Evolutionary conservation across 2,888 invertebrate species (phyloP), one percentile per base, ranked within the genome.

Genomic region (Lysandra bellargus): DNA sequence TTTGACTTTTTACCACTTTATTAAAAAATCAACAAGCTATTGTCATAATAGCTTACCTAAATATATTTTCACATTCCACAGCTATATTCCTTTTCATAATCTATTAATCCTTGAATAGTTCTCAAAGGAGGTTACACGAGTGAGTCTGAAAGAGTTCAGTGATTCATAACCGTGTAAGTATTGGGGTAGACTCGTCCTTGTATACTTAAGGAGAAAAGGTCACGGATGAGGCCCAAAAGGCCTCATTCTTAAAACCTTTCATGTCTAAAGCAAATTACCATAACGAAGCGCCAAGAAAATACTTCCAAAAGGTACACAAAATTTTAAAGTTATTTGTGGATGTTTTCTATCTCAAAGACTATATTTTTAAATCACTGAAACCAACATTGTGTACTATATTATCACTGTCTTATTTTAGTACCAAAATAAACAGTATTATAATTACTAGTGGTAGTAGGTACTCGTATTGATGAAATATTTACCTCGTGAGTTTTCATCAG

Each of bases 91-190:
- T n/a, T 61, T 61, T 61, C 61, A 17, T 57, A 17, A 57, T 57
- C 17, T 9, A 30, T 23, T 23, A 64, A 40, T 44, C 44, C 44
- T 74, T 7, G n/a, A 74, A 74, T 44, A 44, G 1, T 44, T 40
- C 7, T 23, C 23, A 14, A 74, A 40, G 17, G 7, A 40, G 74
- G 74, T 74, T 23, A 74, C 44, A 74, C 74, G 40, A 74, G 37
- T 73, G n/a, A 73, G 12, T 12, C 82, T 82, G 82, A 82, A 83
- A 82, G 82, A 83, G 82, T 82, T 83, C 83, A 80, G 80, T 81
- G 80, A 80, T 82, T 80, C 80, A 77, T 17, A 17, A 37, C 77
- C 73, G 79, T 81, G 79, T 57, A 57, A 57, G 78, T 81, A 72
- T 78, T 72, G 79, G 80, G 80, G 79, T 81, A 78, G 80, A 81